These are phyloP conservation scores for Aphrophora alni DNA, from an alignment of 2,888 invertebrate species.

Conservation along the genomic window DNA sequence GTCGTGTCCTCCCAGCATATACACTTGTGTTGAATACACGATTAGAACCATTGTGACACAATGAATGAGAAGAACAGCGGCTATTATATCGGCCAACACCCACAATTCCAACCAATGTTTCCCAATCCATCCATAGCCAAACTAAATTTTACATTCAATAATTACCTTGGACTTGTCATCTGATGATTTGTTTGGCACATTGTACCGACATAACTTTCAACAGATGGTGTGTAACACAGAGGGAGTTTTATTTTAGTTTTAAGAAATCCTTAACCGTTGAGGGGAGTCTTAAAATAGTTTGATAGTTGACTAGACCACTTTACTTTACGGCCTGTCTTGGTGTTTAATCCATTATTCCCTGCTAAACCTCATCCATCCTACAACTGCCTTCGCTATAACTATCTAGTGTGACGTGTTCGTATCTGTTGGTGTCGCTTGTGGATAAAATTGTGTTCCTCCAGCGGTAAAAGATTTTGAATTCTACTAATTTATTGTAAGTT, in stretches of 20 bases:
- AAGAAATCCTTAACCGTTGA: neutral
- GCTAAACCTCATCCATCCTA: too few relatives aligned
- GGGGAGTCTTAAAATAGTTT: neutral
- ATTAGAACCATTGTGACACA: neutral
- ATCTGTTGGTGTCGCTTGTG: neutral
- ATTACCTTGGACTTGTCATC: conserved; percentile 1
- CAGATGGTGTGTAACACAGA: neutral
- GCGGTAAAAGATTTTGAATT: neutral
- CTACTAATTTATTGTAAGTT: neutral
- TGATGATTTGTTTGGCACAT: neutral
- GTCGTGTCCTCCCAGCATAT: too few relatives aligned
- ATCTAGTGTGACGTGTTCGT: neutral
- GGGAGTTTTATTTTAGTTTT: neutral
- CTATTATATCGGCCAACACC: too few relatives aligned
- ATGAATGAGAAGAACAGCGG: neutral
- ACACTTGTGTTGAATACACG: too few relatives aligned
- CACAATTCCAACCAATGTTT: too few relatives aligned
- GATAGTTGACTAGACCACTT: neutral
- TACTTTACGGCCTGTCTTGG: neutral
- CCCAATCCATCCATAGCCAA: neutral
- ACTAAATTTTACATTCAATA: neutral
- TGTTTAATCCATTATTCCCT: neutral
- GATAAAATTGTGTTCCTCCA: neutral
- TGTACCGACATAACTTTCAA: neutral
- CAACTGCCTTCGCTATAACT: neutral